Conservation (phyloP, 2,797 vertebrate genomes). For the Acrossocheilus fasciatus region DNA sequence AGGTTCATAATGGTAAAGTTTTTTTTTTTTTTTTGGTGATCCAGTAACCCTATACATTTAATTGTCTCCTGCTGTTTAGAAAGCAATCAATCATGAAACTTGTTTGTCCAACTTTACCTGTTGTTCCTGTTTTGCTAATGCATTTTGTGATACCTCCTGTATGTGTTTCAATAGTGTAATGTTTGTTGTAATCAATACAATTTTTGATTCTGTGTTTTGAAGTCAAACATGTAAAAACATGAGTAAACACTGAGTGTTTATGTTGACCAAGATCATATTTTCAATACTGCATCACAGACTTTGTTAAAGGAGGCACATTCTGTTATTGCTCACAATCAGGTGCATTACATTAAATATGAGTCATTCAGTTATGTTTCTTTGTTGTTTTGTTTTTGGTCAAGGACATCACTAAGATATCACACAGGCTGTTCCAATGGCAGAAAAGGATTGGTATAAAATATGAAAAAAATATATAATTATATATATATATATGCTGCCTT, state of each 20-base stretch:
- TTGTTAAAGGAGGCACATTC: constrained; percentile 9
- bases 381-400: background rate
- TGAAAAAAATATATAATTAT: background rate
- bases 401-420: background rate
- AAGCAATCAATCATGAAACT: background rate
- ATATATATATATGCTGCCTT: too few relatives aligned
- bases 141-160: too few relatives aligned
- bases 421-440: background rate
- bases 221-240: background rate
- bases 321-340: background rate
- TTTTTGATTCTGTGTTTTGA: background rate
- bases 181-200: background rate
- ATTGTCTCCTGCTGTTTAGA: background rate
- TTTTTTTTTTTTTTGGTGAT: background rate
- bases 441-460: background rate
- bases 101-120: background rate
- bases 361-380: background rate
- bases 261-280: background rate
- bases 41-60: background rate
- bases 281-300: background rate
- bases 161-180: background rate
- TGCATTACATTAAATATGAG: constrained; percentile 4
- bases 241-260: constrained; percentile 5
- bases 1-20: background rate
- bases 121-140: background rate